A percentile compares a stretch with the other conserved stretches of the same genome.
Evolutionary conservation across 2,113 vertebrate species (phyloP).

Genomic region (Oceanites oceanicus): DNA sequence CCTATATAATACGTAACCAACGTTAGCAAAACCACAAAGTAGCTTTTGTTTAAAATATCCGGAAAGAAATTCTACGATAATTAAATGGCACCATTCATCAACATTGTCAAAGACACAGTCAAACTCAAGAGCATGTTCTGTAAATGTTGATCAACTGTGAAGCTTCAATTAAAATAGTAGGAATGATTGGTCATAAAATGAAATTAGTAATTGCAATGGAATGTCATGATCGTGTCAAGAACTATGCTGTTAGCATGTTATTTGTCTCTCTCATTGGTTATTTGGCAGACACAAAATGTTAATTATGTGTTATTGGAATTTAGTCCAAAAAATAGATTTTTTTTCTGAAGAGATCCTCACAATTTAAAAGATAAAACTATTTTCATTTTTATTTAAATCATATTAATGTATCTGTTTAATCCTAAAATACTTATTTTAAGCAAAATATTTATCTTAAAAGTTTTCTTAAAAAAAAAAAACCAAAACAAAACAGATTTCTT

Average conservation of each 20-base stretch:
- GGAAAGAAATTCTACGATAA: neutral
- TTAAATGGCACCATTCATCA: neutral
- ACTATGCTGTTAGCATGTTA: neutral
- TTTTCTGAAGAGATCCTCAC: neutral
- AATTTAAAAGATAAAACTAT: neutral
- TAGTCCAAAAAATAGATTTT: neutral
- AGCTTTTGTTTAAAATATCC: neutral
- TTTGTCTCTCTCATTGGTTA: too few relatives aligned
- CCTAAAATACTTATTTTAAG: neutral
- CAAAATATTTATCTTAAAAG: neutral
- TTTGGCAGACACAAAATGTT: neutral
- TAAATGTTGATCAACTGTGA: neutral
- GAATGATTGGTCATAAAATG: neutral
- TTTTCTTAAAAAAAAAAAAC: too few relatives aligned
- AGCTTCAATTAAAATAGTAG: neutral
- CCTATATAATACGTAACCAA: neutral
- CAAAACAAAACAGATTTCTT: too few relatives aligned
- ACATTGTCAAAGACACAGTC: neutral
- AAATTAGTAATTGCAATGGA: neutral
- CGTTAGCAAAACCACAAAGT: neutral
- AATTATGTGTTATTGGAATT: neutral
- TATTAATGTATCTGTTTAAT: neutral
- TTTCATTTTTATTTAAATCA: neutral
- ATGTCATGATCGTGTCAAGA: neutral
- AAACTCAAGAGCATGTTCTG: neutral